Conservation (phyloP, 2,888 invertebrate species). For the Parthenolecanium corni region DNA sequence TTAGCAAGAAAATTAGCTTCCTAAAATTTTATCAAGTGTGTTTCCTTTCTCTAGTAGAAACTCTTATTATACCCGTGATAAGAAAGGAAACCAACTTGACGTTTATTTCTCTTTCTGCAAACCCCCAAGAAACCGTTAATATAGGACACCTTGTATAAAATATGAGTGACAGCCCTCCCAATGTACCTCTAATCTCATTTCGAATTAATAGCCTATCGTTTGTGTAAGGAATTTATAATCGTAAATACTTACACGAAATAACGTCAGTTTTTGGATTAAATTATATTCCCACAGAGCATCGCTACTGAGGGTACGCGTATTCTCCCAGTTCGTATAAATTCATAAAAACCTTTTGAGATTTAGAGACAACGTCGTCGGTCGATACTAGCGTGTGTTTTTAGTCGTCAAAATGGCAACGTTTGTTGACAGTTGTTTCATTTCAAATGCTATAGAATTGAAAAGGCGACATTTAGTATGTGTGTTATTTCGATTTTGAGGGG, state of each 20-base stretch:
- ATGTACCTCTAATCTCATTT: background rate
- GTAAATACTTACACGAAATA: background rate
- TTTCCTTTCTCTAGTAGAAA: too few relatives aligned
- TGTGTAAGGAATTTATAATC: background rate
- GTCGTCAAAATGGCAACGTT: slow-evolving; percentile 27
- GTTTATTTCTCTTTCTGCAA: too few relatives aligned
- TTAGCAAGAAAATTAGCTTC: too few relatives aligned
- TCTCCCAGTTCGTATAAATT: background rate
- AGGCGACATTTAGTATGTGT: slow-evolving; percentile 23
- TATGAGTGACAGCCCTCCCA: too few relatives aligned
- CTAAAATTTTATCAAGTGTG: too few relatives aligned
- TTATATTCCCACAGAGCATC: background rate
- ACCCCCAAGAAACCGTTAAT: too few relatives aligned
- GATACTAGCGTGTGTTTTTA: background rate
- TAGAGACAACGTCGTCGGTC: background rate
- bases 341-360: background rate
- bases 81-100: too few relatives aligned
- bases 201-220: background rate
- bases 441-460: slow-evolving; percentile 20
- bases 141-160: too few relatives aligned
- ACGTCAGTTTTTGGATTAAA: background rate
- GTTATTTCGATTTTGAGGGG: background rate
- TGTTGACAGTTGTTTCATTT: slow-evolving; percentile 28
- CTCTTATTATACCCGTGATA: too few relatives aligned
- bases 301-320: background rate